phyloP scores from a whole-genome alignment of 2,888 invertebrate genomes.

The Drosophila flavopinicola region DNA sequence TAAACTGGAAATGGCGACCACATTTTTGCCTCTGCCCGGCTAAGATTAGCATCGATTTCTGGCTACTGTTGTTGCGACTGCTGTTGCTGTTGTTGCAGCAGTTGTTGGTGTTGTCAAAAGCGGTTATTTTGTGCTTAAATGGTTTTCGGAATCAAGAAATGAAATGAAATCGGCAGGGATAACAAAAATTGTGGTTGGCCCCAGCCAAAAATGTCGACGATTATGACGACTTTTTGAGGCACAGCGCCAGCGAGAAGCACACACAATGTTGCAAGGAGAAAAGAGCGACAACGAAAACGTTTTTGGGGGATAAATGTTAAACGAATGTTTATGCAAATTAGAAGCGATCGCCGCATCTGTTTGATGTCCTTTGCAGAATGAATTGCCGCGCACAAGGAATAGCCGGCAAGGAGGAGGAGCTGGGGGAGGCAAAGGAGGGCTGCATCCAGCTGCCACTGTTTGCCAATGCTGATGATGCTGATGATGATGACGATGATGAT shows the following conservation, averaged over 20 bases:
- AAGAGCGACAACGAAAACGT: constrained; percentile 69
- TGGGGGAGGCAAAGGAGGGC: constrained; percentile 23
- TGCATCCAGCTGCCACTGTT: constrained; percentile 29
- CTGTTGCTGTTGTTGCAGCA: constrained; percentile 39
- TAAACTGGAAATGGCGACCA: constrained; percentile 58
- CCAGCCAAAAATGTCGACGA: constrained; percentile 64
- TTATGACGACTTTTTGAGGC: constrained; percentile 71
- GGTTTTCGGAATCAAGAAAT: constrained; percentile 63
- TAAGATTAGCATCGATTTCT: constrained; percentile 70
- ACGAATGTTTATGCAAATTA: constrained; percentile 82
- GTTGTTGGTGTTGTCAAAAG: constrained; percentile 65
- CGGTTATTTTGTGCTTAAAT: constrained; percentile 71
- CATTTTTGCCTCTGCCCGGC: constrained; percentile 52
- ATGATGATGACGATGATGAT: constrained; percentile 6
- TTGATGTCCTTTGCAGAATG: constrained; percentile 77
- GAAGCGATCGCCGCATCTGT: constrained; percentile 81
- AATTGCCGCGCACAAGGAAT: constrained; percentile 45
- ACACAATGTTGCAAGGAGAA: constrained; percentile 16
- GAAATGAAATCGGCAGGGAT: constrained; percentile 63
- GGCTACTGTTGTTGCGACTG: constrained; percentile 55
- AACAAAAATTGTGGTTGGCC: constrained; percentile 30
- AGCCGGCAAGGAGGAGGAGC: not conserved
- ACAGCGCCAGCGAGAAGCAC: constrained; percentile 24
- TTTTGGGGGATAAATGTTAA: constrained; percentile 81
- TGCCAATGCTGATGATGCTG: constrained; percentile 14